Conservation (phyloP, 2,888 invertebrate genomes). For the Gnatocerus cornutus region DNA sequence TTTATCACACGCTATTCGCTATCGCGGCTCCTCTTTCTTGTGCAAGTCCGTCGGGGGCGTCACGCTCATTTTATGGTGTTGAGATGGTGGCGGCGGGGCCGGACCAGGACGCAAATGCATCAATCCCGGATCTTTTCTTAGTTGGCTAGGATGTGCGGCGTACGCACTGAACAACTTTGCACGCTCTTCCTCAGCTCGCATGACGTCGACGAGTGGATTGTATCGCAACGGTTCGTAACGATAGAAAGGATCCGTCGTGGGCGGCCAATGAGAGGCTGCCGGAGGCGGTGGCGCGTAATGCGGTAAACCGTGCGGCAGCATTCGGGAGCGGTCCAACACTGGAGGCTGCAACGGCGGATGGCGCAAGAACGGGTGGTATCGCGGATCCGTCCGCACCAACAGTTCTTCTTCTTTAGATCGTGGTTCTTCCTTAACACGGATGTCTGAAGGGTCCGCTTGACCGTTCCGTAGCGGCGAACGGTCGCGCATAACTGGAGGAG, state of each 20-base stretch:
- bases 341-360: constrained; percentile 73
- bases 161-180: constrained; percentile 85
- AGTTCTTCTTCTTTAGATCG: constrained; percentile 71
- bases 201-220: constrained; percentile 86
- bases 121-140: constrained; percentile 73
- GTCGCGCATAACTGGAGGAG: constrained; percentile 72
- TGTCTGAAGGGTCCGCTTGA: constrained; percentile 65
- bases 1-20: constrained; percentile 60
- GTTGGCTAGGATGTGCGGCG: constrained; percentile 67
- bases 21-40: constrained; percentile 78
- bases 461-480: constrained; percentile 87
- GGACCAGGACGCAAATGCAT: constrained; percentile 74
- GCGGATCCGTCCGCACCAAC: constrained; percentile 62
- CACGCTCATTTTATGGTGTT: constrained; percentile 71
- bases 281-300: constrained; percentile 73
- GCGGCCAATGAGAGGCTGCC: constrained; percentile 68
- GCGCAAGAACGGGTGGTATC: constrained; percentile 72
- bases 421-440: constrained; percentile 80
- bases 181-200: constrained; percentile 86
- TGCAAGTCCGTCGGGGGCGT: constrained; percentile 76
- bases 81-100: constrained; percentile 70
- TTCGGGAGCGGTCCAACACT: constrained; percentile 71
- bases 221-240: constrained; percentile 82
- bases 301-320: constrained; percentile 71
- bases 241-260: constrained; percentile 74